A percentile compares a stretch with the other conserved stretches of the same genome.
phyloP scores from a whole-genome alignment of 2,113 vertebrate species.

The Paramormyrops kingsleyae region DNA sequence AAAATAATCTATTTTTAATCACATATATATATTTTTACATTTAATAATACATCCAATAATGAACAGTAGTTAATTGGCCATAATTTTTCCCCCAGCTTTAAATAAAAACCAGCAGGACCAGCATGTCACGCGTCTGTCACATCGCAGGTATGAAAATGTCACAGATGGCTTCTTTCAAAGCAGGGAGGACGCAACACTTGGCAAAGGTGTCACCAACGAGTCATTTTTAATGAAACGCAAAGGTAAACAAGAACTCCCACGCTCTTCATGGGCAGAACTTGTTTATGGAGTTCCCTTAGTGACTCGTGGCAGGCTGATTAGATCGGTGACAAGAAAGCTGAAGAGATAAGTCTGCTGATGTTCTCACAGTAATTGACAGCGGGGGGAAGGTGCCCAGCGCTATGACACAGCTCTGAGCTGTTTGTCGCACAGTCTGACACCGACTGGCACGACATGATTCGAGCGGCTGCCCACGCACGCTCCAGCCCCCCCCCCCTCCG shows the following conservation, averaged over 20 bases:
- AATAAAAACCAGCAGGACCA: background rate
- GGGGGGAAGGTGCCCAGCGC: background rate
- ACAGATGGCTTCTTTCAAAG: background rate
- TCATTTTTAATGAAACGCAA: background rate
- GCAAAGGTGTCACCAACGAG: background rate
- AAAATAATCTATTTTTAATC: background rate
- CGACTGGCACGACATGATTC: background rate
- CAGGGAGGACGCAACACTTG: conserved; percentile 1
- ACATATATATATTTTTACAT: background rate
- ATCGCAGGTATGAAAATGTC: background rate
- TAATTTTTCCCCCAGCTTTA: background rate
- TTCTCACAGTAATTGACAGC: background rate
- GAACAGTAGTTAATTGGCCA: background rate
- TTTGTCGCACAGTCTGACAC: background rate
- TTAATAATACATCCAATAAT: background rate
- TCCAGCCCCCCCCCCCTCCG: background rate
- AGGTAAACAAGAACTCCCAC: conserved; percentile 5
- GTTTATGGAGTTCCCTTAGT: conserved; percentile 2
- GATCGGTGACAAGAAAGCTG: background rate
- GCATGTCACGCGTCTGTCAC: background rate
- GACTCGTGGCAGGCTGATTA: background rate
- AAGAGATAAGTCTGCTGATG: background rate
- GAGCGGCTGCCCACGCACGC: background rate
- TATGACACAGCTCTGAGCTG: background rate
- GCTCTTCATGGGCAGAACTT: background rate